Conservation (phyloP, 2,888 invertebrate genomes). For the Drosophila vallismaia region DNA sequence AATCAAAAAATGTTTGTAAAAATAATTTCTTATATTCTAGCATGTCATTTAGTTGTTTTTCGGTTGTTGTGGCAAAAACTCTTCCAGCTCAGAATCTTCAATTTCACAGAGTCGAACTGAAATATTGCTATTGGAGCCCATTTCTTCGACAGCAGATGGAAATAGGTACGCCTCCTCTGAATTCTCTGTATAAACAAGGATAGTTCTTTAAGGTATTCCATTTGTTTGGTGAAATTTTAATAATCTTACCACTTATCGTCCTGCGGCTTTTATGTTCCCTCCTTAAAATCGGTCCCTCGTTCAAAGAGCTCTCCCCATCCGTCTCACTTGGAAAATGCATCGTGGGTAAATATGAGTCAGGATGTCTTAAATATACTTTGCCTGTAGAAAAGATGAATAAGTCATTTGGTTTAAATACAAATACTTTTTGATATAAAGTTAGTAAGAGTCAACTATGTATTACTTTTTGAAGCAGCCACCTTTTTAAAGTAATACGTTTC, state of each 20-base stretch:
- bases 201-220: background rate
- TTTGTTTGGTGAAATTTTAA: background rate
- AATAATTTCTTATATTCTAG: constrained; percentile 57
- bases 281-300: constrained; percentile 56
- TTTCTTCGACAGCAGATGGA: constrained; percentile 82
- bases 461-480: background rate
- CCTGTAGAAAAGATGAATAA: constrained; percentile 81
- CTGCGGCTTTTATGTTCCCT: constrained; percentile 85
- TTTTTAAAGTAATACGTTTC: too few species aligned
- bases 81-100: constrained; percentile 93
- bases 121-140: constrained; percentile 92
- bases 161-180: constrained; percentile 85
- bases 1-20: constrained; percentile 62
- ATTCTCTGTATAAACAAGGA: constrained; percentile 83
- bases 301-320: constrained; percentile 85
- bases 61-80: constrained; percentile 73
- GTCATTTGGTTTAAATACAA: background rate
- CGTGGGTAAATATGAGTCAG: constrained; percentile 91
- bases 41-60: constrained; percentile 65
- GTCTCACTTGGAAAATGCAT: constrained; percentile 89
- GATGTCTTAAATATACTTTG: constrained; percentile 91
- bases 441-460: background rate
- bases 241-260: constrained; percentile 59
- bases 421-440: too few species aligned
- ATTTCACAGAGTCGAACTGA: constrained; percentile 96